Conservation (phyloP, 2,888 invertebrate species). For the Aphrophora alni region DNA sequence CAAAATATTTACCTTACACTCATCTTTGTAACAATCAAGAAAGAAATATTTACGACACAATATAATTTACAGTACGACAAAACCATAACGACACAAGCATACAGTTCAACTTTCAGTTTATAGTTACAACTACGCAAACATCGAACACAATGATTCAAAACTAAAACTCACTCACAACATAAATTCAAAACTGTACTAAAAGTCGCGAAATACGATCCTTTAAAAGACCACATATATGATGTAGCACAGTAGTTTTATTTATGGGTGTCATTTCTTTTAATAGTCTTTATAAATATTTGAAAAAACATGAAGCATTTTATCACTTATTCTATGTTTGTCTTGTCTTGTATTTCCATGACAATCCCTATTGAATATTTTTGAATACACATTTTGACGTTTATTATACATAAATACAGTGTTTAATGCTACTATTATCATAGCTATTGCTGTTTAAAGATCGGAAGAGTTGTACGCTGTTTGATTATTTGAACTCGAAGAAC, state of each 20-base stretch:
- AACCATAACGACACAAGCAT: too few species aligned
- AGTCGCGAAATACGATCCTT: not conserved
- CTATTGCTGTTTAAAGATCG: not conserved
- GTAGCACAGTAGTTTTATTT: not conserved
- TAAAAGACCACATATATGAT: not conserved
- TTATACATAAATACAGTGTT: not conserved
- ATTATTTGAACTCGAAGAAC: not conserved
- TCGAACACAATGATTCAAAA: not conserved
- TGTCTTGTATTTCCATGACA: not conserved
- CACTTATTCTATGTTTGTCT: not conserved
- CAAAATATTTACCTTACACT: too few species aligned
- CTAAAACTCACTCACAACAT: not conserved
- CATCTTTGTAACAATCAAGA: too few species aligned
- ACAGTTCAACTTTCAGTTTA: too few species aligned
- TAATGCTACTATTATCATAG: not conserved
- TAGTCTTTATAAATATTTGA: slow-evolving; percentile 2
- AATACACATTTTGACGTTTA: not conserved
- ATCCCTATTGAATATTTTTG: slow-evolving; percentile 4
- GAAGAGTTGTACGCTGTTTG: not conserved
- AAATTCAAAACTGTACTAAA: not conserved
- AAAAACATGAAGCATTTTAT: not conserved
- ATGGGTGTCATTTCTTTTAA: not conserved
- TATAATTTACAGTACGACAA: too few species aligned
- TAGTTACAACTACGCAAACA: not conserved
- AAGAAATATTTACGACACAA: too few species aligned